These are phyloP conservation scores for Coranthus polyacanthus DNA, from an alignment of 2,797 vertebrate species.

Conservation along the genomic window DNA sequence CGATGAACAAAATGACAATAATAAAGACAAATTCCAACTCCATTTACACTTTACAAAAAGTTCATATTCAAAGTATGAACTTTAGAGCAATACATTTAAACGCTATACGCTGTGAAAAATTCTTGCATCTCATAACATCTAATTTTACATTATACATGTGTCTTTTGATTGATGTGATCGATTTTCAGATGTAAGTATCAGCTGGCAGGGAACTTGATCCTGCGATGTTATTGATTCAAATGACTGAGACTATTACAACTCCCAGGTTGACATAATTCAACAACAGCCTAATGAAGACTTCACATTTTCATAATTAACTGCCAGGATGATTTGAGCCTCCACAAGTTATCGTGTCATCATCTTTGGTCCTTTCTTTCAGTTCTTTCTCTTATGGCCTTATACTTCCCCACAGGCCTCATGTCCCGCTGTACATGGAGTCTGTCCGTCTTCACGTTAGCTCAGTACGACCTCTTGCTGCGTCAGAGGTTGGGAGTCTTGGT, in stretches of 20 bases:
- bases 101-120: not conserved
- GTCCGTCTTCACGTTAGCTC: conserved; percentile 8
- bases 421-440: not conserved
- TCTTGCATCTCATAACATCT: not conserved
- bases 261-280: not conserved
- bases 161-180: conserved; percentile 1
- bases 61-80: too few species aligned
- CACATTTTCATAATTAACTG: not conserved
- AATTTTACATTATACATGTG: not conserved
- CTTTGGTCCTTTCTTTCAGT: not conserved
- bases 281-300: not conserved
- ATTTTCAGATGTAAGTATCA: not conserved
- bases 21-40: not conserved
- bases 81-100: too few species aligned
- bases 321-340: not conserved
- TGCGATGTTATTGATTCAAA: too few species aligned
- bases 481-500: conserved; percentile 1
- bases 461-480: not conserved
- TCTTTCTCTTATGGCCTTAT: not conserved
- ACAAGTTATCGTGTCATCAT: not conserved
- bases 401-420: conserved; percentile 13
- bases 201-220: too few species aligned
- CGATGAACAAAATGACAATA: not conserved
- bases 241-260: too few species aligned
- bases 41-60: not conserved